Evolutionary conservation across 2,113 vertebrate species (phyloP).

Genomic region (Jacana jacana): DNA sequence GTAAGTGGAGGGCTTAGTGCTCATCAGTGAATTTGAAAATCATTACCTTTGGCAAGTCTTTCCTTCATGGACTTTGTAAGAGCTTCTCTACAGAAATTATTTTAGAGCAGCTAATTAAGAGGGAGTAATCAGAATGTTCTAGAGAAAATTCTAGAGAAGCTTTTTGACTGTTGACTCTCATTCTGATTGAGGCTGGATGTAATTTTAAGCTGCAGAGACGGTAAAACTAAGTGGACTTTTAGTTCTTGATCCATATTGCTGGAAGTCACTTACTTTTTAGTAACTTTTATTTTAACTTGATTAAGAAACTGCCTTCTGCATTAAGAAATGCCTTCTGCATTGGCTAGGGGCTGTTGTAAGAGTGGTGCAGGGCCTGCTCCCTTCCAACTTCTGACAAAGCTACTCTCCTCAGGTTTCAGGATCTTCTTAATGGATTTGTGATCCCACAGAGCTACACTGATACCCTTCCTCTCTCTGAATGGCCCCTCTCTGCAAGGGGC

Average conservation of each 20-base stretch:
- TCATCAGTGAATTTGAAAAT: neutral
- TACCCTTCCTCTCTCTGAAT: neutral
- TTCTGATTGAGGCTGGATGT: neutral
- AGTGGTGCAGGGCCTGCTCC: neutral
- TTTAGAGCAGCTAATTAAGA: neutral
- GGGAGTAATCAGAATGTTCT: neutral
- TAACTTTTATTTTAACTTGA: neutral
- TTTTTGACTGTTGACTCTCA: neutral
- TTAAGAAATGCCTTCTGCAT: neutral
- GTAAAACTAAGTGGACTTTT: neutral
- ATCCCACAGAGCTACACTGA: neutral
- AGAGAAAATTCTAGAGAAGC: neutral
- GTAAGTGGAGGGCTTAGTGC: neutral
- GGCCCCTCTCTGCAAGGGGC: conserved; percentile 1
- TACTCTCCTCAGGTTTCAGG: neutral
- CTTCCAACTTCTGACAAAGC: neutral
- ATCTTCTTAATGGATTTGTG: neutral
- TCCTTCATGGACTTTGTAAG: neutral
- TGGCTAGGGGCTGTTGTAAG: neutral
- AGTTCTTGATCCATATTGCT: neutral
- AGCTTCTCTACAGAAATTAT: neutral
- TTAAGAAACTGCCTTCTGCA: neutral
- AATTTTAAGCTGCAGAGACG: neutral
- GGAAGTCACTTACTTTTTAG: neutral
- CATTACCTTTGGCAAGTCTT: neutral